A percentile compares a stretch with the other conserved stretches of the same genome.
phyloP scores from a whole-genome alignment of 2,888 invertebrate species.

The Terebella lapidaria region DNA sequence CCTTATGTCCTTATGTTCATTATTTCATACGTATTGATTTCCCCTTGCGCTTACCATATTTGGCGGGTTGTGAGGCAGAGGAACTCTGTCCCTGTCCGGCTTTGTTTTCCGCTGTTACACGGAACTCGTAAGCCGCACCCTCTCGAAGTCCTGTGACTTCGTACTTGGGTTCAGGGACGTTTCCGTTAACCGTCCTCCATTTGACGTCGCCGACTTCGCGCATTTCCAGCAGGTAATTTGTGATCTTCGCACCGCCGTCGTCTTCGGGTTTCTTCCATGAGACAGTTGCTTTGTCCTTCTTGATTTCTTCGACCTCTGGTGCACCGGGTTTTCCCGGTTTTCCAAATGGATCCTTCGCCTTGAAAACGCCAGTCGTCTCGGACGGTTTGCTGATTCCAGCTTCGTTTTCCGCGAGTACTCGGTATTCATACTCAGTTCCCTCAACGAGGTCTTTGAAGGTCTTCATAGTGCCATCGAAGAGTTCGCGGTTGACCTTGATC shows the following conservation, averaged over 20 bases:
- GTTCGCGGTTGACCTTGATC: conserved; percentile 86
- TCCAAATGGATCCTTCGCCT: conserved; percentile 46
- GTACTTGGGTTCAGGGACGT: conserved; percentile 29
- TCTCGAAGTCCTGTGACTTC: conserved; percentile 70
- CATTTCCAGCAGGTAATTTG: conserved; percentile 26
- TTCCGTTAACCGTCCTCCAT: conserved; percentile 35
- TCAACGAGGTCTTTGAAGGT: conserved; percentile 46
- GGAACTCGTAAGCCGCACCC: conserved; percentile 85
- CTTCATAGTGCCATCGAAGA: conserved; percentile 56
- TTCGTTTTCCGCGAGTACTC: conserved; percentile 50
- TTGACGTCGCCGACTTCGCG: conserved; percentile 24
- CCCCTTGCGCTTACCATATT: conserved; percentile 19
- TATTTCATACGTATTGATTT: not conserved
- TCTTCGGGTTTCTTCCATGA: conserved; percentile 21
- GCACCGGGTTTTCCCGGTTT: conserved; percentile 23
- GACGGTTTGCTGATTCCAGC: conserved; percentile 49
- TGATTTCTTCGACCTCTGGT: conserved; percentile 14
- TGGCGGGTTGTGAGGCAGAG: conserved; percentile 14
- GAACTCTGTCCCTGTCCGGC: conserved; percentile 74
- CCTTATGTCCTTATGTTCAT: too few relatives aligned
- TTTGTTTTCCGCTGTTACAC: conserved; percentile 79
- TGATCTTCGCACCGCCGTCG: conserved; percentile 24
- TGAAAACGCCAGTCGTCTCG: conserved; percentile 30
- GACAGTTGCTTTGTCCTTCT: conserved; percentile 13
- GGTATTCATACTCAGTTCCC: conserved; percentile 47